phyloP scores from a whole-genome alignment of 2,888 invertebrate species.

The Polydrusus cervinus region DNA sequence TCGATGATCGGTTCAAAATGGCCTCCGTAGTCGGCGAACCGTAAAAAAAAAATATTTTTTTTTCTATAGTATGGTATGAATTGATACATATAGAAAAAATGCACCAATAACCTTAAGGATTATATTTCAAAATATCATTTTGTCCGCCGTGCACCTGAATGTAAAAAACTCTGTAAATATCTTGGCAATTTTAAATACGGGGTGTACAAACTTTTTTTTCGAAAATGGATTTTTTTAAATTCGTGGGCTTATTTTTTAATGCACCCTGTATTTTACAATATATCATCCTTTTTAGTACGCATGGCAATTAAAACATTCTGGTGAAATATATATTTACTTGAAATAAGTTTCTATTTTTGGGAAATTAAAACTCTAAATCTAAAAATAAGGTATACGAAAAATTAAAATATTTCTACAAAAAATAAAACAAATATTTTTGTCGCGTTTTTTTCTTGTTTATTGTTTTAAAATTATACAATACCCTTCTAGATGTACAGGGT shows the following conservation, averaged over 20 bases:
- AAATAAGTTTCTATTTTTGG: slow-evolving; percentile 27
- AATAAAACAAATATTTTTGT: slow-evolving; percentile 5
- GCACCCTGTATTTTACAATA: slow-evolving; percentile 10
- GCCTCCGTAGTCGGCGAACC: too few relatives aligned
- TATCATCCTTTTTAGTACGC: not conserved
- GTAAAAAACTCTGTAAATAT: slow-evolving; percentile 1
- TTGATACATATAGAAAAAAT: too few relatives aligned
- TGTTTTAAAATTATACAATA: not conserved
- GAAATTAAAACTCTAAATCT: slow-evolving; percentile 16
- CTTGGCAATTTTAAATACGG: not conserved
- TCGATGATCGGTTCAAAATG: too few relatives aligned
- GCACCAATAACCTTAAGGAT: too few relatives aligned
- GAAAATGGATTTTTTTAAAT: not conserved
- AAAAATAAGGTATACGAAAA: slow-evolving; percentile 37
- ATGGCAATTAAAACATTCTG: too few relatives aligned
- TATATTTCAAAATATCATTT: not conserved
- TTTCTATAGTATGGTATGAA: too few relatives aligned
- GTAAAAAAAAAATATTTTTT: too few relatives aligned
- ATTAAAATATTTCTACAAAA: slow-evolving; percentile 18
- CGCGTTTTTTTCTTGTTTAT: not conserved
- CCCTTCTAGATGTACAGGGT: slow-evolving; percentile 6
- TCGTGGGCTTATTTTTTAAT: not conserved
- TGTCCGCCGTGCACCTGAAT: not conserved
- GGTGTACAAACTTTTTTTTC: not conserved
- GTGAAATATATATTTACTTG: not conserved